A percentile compares a stretch with the other conserved stretches of the same genome.
phyloP scores from a whole-genome alignment of 2,797 vertebrate genomes.

The Protosalanx chinensis region DNA sequence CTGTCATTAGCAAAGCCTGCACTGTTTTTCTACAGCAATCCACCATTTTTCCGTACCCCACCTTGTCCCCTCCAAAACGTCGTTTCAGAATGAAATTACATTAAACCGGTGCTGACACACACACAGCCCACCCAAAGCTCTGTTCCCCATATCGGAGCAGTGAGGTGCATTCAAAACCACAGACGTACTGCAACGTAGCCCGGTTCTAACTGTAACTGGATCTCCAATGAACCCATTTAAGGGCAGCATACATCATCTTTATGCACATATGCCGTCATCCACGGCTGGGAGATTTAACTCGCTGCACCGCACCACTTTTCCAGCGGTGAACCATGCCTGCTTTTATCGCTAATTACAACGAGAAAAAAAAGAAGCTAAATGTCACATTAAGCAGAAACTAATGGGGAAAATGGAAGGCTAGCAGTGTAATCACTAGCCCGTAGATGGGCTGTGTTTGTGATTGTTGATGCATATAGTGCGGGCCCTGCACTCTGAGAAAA shows the following conservation, averaged over 20 bases:
- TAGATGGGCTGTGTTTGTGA: constrained; percentile 53
- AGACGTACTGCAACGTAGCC: constrained; percentile 58
- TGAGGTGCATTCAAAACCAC: constrained; percentile 61
- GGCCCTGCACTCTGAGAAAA: constrained; percentile 76
- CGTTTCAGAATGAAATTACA: constrained; percentile 67
- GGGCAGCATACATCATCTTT: constrained; percentile 67
- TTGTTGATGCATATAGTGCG: constrained; percentile 74
- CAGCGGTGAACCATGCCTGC: constrained; percentile 49
- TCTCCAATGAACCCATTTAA: constrained; percentile 65
- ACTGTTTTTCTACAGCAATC: constrained; percentile 59
- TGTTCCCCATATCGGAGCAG: constrained; percentile 53
- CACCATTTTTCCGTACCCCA: constrained; percentile 56
- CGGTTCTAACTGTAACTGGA: constrained; percentile 68
- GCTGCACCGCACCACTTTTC: constrained; percentile 47
- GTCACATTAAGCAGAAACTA: constrained; percentile 83
- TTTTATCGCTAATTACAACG: constrained; percentile 68
- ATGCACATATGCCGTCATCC: constrained; percentile 59
- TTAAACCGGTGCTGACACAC: constrained; percentile 64
- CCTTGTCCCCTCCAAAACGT: constrained; percentile 50
- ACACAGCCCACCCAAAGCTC: constrained; percentile 64
- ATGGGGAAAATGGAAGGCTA: constrained; percentile 69
- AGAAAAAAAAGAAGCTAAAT: constrained; percentile 69
- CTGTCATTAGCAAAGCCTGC: constrained; percentile 67
- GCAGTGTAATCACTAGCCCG: constrained; percentile 70
- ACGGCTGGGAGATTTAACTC: constrained; percentile 56